Evolutionary conservation across 2,113 vertebrate genomes (phyloP).

Genomic region (Xenus cinereus): DNA sequence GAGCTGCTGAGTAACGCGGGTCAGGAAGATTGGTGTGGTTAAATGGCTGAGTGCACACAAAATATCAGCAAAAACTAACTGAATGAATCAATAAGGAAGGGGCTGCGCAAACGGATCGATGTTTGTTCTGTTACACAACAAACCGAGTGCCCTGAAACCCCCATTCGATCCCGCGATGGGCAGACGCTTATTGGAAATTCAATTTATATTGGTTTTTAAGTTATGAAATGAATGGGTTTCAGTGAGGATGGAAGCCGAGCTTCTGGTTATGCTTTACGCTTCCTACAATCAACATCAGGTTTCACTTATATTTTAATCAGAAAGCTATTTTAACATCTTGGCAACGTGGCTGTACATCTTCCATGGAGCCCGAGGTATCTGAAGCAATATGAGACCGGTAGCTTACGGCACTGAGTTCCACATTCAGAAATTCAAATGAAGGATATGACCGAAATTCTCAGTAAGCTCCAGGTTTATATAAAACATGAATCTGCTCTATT

Average conservation of each 20-base stretch:
- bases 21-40: background rate
- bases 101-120: background rate
- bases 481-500: background rate
- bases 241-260: background rate
- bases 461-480: background rate
- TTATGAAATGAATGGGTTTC: background rate
- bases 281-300: conserved; percentile 17
- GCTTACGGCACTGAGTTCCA: background rate
- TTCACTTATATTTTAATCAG: conserved; percentile 32
- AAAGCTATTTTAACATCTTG: conserved; percentile 41
- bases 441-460: background rate
- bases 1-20: background rate
- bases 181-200: background rate
- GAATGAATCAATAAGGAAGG: background rate
- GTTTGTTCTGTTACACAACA: background rate
- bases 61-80: background rate
- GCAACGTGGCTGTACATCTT: background rate
- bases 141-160: background rate
- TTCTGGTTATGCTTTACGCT: conserved; percentile 22
- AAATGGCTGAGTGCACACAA: background rate
- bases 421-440: background rate
- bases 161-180: background rate
- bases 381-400: background rate
- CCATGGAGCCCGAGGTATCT: background rate
- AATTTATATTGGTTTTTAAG: background rate